These are phyloP conservation scores for Temnothorax nylanderi DNA, from an alignment of 1,140 invertebrate species.

Conservation along the genomic window DNA sequence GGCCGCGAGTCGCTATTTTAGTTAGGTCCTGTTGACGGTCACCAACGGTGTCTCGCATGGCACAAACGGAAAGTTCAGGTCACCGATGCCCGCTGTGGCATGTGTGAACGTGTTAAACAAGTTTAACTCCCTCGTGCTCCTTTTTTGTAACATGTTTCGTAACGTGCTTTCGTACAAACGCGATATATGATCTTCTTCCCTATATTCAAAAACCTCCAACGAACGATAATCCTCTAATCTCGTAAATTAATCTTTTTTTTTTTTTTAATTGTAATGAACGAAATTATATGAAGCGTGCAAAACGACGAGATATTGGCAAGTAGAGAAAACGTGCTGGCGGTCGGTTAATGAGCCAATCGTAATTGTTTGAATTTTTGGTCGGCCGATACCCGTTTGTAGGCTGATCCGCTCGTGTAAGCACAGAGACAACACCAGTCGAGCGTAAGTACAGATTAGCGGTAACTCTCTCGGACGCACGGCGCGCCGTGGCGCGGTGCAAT, in stretches of 20 bases:
- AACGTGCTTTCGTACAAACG: neutral
- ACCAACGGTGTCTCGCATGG: conserved; percentile 22
- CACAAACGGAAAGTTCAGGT: conserved; percentile 41
- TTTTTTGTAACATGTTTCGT: conserved; percentile 18
- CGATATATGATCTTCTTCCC: neutral
- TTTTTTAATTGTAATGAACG: neutral
- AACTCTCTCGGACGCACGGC: conserved; percentile 66
- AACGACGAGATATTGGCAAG: neutral
- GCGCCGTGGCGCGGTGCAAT: conserved; percentile 56
- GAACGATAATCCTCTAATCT: neutral
- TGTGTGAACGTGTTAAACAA: conserved; percentile 32
- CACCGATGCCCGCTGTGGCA: conserved; percentile 29
- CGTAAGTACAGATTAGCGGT: conserved; percentile 75
- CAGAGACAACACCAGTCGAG: conserved; percentile 68
- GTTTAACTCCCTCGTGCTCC: conserved; percentile 22
- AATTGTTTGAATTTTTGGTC: conserved; percentile 43
- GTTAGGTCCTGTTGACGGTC: conserved; percentile 12
- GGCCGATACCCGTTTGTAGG: conserved; percentile 51
- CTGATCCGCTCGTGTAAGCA: conserved; percentile 60
- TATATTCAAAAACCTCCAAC: no score
- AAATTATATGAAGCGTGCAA: neutral
- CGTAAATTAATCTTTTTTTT: neutral
- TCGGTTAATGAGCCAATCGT: neutral
- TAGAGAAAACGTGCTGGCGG: neutral
- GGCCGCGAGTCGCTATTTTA: conserved; percentile 14